These are phyloP conservation scores for Microctenopoma lineatum DNA, from an alignment of 2,797 vertebrate species.

Conservation along the genomic window DNA sequence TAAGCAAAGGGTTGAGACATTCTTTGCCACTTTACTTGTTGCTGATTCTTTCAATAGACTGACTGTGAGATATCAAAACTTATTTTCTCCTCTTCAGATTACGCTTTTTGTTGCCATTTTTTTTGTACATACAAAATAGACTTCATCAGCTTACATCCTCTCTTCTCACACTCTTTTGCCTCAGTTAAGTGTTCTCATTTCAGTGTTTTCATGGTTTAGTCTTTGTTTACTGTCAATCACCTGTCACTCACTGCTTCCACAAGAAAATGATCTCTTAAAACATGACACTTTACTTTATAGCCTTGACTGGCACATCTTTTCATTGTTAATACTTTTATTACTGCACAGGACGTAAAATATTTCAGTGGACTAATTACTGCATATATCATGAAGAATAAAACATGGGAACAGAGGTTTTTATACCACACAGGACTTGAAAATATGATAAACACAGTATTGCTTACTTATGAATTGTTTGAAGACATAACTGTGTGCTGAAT, in stretches of 20 bases:
- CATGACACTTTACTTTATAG: background rate
- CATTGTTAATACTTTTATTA: background rate
- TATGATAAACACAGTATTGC: background rate
- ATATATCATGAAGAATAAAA: background rate
- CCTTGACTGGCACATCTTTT: slow-evolving; percentile 35
- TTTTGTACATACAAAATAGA: slow-evolving; percentile 4
- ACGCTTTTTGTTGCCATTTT: background rate
- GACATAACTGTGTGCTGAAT: slow-evolving; percentile 15
- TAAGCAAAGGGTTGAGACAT: background rate
- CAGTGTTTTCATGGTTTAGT: slow-evolving; percentile 21
- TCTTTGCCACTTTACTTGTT: background rate
- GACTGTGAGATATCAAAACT: background rate
- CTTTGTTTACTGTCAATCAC: slow-evolving; percentile 35
- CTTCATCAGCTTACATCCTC: background rate
- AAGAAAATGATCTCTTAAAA: slow-evolving; percentile 29
- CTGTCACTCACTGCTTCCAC: background rate
- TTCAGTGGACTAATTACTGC: background rate
- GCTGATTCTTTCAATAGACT: background rate
- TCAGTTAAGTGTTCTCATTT: slow-evolving; percentile 6
- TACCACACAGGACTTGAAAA: background rate
- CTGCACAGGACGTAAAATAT: background rate
- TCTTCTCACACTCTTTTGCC: slow-evolving; percentile 6
- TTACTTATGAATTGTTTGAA: background rate
- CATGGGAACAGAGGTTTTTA: background rate
- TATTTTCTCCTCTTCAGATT: slow-evolving; percentile 2